Conservation (phyloP, 2,888 invertebrate species). For the Drosophila algonquin region DNA sequence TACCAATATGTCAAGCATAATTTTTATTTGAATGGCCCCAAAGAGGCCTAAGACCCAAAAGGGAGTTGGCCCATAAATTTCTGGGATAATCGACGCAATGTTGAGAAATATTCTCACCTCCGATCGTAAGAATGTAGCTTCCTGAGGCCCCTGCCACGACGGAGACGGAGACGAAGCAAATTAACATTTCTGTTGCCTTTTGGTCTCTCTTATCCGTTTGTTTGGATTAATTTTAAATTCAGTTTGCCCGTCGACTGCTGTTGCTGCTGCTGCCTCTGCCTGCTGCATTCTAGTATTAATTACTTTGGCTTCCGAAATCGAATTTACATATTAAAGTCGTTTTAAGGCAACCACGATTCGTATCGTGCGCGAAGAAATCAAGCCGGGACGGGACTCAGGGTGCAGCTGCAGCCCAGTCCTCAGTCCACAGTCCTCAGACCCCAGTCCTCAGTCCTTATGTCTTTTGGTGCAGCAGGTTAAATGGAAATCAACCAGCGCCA, state of each 20-base stretch:
- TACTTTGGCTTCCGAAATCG: constrained; percentile 84
- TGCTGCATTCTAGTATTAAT: constrained; percentile 82
- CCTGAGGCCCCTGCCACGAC: constrained; percentile 55
- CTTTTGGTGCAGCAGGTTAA: constrained; percentile 74
- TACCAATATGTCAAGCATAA: constrained; percentile 81
- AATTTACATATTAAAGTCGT: constrained; percentile 83
- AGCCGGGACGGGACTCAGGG: constrained; percentile 46
- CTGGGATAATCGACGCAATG: constrained; percentile 80
- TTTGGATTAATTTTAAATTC: constrained; percentile 81
- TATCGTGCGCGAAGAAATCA: constrained; percentile 74
- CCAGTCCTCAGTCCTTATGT: constrained; percentile 24
- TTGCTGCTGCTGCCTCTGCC: constrained; percentile 20
- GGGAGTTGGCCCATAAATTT: constrained; percentile 74
- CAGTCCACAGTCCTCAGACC: constrained; percentile 35
- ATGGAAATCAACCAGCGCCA: constrained; percentile 75
- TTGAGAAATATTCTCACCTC: constrained; percentile 81
- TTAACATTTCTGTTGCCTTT: constrained; percentile 78
- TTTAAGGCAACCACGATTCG: constrained; percentile 72
- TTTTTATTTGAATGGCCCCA: constrained; percentile 71
- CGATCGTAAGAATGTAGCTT: constrained; percentile 62
- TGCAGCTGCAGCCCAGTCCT: constrained; percentile 46
- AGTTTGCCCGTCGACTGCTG: constrained; percentile 50
- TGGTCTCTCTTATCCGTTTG: constrained; percentile 78
- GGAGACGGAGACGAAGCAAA: constrained; percentile 54
- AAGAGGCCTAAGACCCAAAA: constrained; percentile 24